phyloP scores from a whole-genome alignment of 2,888 invertebrate species.

The Desoria tigrina region DNA sequence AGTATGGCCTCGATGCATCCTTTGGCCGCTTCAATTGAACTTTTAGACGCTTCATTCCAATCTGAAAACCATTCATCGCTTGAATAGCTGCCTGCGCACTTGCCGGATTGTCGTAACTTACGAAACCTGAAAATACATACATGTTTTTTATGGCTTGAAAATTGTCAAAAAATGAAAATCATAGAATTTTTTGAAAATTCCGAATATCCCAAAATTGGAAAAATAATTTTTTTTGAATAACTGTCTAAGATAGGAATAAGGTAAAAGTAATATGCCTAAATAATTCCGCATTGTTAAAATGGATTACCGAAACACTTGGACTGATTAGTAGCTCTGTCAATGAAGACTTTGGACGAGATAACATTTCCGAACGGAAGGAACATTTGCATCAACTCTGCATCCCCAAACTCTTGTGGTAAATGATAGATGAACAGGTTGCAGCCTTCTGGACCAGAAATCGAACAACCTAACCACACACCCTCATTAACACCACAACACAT shows the following conservation, averaged over 20 bases:
- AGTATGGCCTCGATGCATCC: slow-evolving; percentile 41
- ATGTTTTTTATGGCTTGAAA: not conserved
- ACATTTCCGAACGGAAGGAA: slow-evolving; percentile 99
- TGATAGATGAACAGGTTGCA: slow-evolving; percentile 99
- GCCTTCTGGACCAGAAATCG: slow-evolving; percentile 97
- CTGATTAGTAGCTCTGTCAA: slow-evolving; percentile 99
- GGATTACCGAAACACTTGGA: slow-evolving; percentile 99
- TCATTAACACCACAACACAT: slow-evolving; percentile 3
- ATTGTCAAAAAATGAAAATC: no score
- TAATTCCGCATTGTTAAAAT: slow-evolving; percentile 35
- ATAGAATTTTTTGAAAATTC: no score
- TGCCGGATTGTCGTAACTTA: slow-evolving; percentile 97
- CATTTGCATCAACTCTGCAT: slow-evolving; percentile 99
- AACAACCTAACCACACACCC: slow-evolving; percentile 80
- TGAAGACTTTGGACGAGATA: slow-evolving; percentile 99
- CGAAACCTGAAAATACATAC: slow-evolving; percentile 73
- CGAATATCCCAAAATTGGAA: no score
- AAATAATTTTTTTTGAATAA: no score
- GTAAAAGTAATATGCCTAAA: no score
- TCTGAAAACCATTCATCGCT: slow-evolving; percentile 99
- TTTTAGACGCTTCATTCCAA: slow-evolving; percentile 99
- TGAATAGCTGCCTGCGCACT: slow-evolving; percentile 98
- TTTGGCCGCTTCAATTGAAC: slow-evolving; percentile 95
- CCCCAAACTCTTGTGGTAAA: slow-evolving; percentile 99
- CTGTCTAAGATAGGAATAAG: no score